phyloP scores from a whole-genome alignment of 2,888 invertebrate species.

The Leucophenga maculata region DNA sequence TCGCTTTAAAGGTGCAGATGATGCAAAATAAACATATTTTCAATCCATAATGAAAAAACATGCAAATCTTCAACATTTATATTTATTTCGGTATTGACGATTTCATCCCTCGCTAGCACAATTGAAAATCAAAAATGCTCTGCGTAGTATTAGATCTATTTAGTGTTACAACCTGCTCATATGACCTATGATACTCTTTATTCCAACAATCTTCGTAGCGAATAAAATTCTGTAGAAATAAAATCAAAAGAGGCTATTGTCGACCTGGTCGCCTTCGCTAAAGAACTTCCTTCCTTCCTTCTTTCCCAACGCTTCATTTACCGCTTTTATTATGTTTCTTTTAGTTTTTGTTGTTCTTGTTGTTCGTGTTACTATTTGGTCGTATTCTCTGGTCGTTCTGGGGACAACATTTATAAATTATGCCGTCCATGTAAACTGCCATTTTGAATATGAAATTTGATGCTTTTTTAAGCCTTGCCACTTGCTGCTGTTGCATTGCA shows the following conservation, averaged over 20 bases:
- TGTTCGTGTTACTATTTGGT: conserved; percentile 31
- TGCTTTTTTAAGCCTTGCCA: conserved; percentile 66
- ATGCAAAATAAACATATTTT: too few species aligned
- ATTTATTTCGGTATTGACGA: too few species aligned
- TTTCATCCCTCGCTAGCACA: too few species aligned
- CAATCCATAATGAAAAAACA: too few species aligned
- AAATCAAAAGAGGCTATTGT: conserved; percentile 40
- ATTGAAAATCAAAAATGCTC: too few species aligned
- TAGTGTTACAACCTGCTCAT: background rate
- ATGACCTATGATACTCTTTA: background rate
- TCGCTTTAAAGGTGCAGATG: too few species aligned
- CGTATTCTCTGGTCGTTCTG: background rate
- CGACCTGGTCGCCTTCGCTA: conserved; percentile 61
- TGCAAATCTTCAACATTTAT: too few species aligned
- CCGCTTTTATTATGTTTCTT: conserved; percentile 29
- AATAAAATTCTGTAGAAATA: background rate
- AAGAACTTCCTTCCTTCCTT: background rate
- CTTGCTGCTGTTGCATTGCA: conserved; percentile 3
- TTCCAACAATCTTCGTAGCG: too few species aligned
- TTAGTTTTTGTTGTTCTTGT: conserved; percentile 13
- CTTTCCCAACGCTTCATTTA: background rate
- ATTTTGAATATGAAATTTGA: conserved; percentile 73
- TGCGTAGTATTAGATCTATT: background rate
- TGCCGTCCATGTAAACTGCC: conserved; percentile 72
- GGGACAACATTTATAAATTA: conserved; percentile 69